phyloP scores from a whole-genome alignment of 2,797 vertebrate species.

The Acridotheres tristis region DNA sequence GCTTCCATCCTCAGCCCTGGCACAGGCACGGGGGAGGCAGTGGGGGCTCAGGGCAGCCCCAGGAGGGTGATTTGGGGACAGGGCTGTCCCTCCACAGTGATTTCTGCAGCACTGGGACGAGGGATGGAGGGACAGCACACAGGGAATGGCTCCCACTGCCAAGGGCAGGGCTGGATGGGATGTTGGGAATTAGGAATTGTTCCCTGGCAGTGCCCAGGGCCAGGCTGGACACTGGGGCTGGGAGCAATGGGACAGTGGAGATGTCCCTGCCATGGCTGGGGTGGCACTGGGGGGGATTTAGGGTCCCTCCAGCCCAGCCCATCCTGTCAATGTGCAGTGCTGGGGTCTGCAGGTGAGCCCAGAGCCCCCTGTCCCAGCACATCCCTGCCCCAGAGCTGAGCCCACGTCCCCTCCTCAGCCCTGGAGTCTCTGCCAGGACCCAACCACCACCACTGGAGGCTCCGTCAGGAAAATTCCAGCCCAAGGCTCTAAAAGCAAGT shows the following conservation, averaged over 20 bases:
- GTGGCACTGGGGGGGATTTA: background rate
- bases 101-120: accelerated
- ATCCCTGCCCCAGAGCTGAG: accelerated
- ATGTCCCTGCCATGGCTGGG: background rate
- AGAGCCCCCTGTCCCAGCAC: background rate
- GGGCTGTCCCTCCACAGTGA: background rate
- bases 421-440: background rate
- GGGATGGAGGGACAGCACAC: background rate
- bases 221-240: background rate
- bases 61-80: background rate
- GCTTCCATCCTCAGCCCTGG: background rate
- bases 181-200: accelerated
- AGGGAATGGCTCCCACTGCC: background rate
- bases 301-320: background rate
- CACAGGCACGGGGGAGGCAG: background rate
- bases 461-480: conserved; percentile 30
- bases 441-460: background rate
- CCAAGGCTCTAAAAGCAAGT: conserved; percentile 32
- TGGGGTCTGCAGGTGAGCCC: background rate
- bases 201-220: background rate
- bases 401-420: background rate
- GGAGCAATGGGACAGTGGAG: accelerated
- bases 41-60: background rate
- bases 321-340: accelerated
- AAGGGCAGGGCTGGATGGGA: accelerated